Conservation (phyloP, 2,113 vertebrate species). For the Syngnathus floridae region DNA sequence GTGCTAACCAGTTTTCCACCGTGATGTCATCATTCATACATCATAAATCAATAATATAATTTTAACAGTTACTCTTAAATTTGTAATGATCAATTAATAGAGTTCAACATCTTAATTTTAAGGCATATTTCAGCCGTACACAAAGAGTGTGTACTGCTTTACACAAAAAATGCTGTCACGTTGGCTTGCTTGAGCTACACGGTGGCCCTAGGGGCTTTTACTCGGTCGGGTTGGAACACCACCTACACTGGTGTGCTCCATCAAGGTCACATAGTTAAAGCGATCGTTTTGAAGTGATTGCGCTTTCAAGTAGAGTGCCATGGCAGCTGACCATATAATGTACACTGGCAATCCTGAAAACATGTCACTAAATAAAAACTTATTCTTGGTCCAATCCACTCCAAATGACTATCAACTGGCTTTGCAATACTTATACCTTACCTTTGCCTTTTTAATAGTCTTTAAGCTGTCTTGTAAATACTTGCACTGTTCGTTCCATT, state of each 20-base stretch:
- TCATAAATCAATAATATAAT: too few species aligned
- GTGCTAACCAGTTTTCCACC: too few species aligned
- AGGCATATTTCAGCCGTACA: conserved; percentile 24
- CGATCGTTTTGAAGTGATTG: conserved; percentile 13
- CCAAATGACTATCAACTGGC: background rate
- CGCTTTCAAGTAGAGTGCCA: conserved; percentile 14
- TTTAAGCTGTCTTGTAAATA: background rate
- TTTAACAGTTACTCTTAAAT: background rate
- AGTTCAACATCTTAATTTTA: conserved; percentile 2
- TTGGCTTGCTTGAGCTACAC: conserved; percentile 29
- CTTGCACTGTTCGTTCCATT: background rate
- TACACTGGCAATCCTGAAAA: background rate
- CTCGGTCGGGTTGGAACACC: conserved; percentile 27
- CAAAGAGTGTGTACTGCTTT: conserved; percentile 23
- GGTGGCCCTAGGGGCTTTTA: conserved; percentile 11
- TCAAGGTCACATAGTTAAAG: conserved; percentile 24
- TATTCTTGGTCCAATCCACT: background rate
- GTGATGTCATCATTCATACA: too few species aligned
- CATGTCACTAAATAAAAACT: background rate
- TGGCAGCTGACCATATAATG: background rate
- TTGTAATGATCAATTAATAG: background rate
- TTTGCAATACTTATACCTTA: background rate
- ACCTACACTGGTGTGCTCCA: conserved; percentile 10
- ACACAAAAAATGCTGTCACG: conserved; percentile 18
- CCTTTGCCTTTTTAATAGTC: background rate